Conservation (phyloP, 2,113 vertebrate genomes). For the Microtus pennsylvanicus region DNA sequence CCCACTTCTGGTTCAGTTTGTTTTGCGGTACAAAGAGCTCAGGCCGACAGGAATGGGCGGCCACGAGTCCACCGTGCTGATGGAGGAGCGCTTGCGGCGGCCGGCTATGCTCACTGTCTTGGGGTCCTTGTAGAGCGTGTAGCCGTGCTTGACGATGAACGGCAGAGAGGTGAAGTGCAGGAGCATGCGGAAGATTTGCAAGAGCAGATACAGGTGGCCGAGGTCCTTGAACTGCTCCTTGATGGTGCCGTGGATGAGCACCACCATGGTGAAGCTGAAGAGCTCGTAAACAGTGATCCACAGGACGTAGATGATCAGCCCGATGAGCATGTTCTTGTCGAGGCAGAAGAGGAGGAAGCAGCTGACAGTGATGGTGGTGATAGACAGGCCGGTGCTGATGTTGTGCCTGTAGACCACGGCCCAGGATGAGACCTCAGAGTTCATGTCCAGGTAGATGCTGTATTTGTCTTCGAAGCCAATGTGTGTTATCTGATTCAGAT, state of each 20-base stretch:
- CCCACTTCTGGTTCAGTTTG: neutral
- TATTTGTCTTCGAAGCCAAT: slow-evolving; percentile 5
- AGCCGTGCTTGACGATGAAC: neutral
- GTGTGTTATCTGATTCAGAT: neutral
- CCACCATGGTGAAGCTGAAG: neutral
- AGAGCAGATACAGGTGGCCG: neutral
- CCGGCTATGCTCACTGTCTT: accelerated
- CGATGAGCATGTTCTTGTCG: neutral
- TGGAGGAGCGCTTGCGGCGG: neutral
- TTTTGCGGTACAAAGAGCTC: neutral
- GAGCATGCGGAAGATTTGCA: slow-evolving; percentile 51
- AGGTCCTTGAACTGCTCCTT: neutral
- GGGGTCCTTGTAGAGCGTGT: slow-evolving; percentile 12
- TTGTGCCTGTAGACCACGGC: accelerated
- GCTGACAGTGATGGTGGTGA: slow-evolving; percentile 1
- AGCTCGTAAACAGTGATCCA: slow-evolving; percentile 72
- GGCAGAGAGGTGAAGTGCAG: slow-evolving; percentile 64
- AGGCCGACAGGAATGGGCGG: accelerated
- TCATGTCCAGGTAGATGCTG: neutral
- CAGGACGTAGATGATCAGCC: neutral
- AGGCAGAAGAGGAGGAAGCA: slow-evolving; percentile 53
- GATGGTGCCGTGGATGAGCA: neutral
- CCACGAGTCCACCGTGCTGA: neutral
- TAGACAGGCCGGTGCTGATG: neutral
- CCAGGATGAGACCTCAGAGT: accelerated